phyloP scores from a whole-genome alignment of 2,797 vertebrate genomes.

The Gadopsis marmoratus region DNA sequence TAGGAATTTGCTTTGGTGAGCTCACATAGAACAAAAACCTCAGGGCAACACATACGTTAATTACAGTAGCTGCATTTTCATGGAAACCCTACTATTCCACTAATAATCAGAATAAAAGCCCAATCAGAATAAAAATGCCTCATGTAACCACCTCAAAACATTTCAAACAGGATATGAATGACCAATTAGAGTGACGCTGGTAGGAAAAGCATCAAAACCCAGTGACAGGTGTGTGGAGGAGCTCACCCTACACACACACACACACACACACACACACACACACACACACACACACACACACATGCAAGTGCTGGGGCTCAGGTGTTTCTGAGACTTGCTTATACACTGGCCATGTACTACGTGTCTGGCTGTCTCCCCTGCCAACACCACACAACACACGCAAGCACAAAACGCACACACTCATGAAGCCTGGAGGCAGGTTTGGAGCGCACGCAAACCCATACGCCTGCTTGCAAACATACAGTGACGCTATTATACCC shows the following conservation, averaged over 20 bases:
- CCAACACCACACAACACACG: conserved; percentile 58
- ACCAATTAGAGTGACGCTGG: conserved; percentile 62
- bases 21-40: neutral
- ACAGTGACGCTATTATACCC: conserved; percentile 72
- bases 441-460: conserved; percentile 38
- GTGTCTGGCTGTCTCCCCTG: conserved; percentile 69
- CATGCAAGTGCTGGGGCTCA: conserved; percentile 65
- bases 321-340: conserved; percentile 76
- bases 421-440: conserved; percentile 56
- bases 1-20: neutral
- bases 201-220: conserved; percentile 67
- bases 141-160: no score
- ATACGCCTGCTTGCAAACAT: conserved; percentile 56
- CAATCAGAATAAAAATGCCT: no score
- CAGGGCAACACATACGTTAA: neutral
- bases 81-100: no score
- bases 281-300: conserved; percentile 4
- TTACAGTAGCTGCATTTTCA: no score
- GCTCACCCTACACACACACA: conserved; percentile 50
- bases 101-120: no score
- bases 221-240: conserved; percentile 66
- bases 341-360: conserved; percentile 70
- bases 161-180: conserved; percentile 45
- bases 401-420: conserved; percentile 39
- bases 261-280: conserved; percentile 34